These are phyloP conservation scores for Zootoca vivipara DNA, from an alignment of 2,113 vertebrate species.

Conservation along the genomic window DNA sequence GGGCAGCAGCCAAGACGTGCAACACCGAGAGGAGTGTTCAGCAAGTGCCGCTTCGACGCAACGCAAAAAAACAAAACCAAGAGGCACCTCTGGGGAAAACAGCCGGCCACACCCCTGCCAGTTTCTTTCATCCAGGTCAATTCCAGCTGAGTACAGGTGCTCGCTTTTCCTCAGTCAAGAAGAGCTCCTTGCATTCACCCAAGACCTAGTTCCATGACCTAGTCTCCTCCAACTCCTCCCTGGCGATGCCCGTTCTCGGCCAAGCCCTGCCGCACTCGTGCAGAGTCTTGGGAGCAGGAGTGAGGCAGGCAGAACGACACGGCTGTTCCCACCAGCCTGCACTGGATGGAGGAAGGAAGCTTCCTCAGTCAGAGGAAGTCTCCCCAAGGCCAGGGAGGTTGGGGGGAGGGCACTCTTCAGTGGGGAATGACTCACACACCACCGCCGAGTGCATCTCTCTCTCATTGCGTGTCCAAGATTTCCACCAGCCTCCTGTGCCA, in stretches of 20 bases:
- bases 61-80: neutral
- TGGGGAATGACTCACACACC: slow-evolving; percentile 10
- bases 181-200: neutral
- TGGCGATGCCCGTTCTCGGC: neutral
- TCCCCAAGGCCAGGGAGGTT: slow-evolving; percentile 13
- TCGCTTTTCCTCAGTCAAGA: neutral
- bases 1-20: neutral
- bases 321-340: slow-evolving; percentile 3
- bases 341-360: slow-evolving; percentile 29
- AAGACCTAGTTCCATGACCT: neutral
- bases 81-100: neutral
- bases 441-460: neutral
- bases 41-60: neutral
- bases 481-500: neutral
- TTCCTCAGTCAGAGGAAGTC: slow-evolving; percentile 21
- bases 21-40: neutral
- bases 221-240: neutral
- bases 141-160: slow-evolving; percentile 11
- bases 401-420: neutral
- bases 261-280: no score
- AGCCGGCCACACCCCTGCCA: neutral
- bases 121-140: neutral
- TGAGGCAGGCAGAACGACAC: neutral
- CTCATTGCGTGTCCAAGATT: neutral
- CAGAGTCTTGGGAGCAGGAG: neutral